Conservation (phyloP, 1,140 invertebrate species). For the Harlomillsia oculata region DNA sequence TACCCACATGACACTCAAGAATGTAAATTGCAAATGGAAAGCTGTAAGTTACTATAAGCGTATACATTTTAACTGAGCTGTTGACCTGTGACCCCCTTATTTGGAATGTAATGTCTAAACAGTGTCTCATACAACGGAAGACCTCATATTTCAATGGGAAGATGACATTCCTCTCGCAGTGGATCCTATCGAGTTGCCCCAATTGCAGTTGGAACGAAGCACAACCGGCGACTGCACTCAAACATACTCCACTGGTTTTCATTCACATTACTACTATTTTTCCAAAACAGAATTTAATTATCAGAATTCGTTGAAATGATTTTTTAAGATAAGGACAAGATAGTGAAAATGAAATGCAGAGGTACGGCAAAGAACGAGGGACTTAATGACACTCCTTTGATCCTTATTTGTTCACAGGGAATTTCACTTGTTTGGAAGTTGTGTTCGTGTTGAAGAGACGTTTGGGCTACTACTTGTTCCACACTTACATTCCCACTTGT, state of each 20-base stretch:
- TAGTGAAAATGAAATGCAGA: not conserved
- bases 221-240: slow-evolving; percentile 78
- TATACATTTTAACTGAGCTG: not conserved
- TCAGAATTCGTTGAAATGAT: too few relatives aligned
- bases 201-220: slow-evolving; percentile 71
- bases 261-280: too few relatives aligned
- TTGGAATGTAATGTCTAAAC: slow-evolving; percentile 5
- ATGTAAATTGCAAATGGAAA: slow-evolving; percentile 84
- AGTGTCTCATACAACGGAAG: slow-evolving; percentile 84
- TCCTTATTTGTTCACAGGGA: slow-evolving; percentile 50
- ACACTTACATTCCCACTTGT: slow-evolving; percentile 79
- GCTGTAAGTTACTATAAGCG: slow-evolving; percentile 59
- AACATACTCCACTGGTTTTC: slow-evolving; percentile 68
- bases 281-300: too few relatives aligned
- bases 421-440: slow-evolving; percentile 80
- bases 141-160: slow-evolving; percentile 83
- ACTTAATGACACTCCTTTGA: not conserved
- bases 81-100: not conserved
- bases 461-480: slow-evolving; percentile 76
- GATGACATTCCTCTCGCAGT: slow-evolving; percentile 76
- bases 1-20: slow-evolving; percentile 86
- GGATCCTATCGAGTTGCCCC: slow-evolving; percentile 77
- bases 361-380: not conserved
- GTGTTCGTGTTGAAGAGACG: slow-evolving; percentile 77
- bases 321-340: too few relatives aligned